Percentiles rank a stretch among this genome's conserved stretches.
phyloP scores from a whole-genome alignment of 2,113 vertebrate species.

The Formicarius rufipectus region DNA sequence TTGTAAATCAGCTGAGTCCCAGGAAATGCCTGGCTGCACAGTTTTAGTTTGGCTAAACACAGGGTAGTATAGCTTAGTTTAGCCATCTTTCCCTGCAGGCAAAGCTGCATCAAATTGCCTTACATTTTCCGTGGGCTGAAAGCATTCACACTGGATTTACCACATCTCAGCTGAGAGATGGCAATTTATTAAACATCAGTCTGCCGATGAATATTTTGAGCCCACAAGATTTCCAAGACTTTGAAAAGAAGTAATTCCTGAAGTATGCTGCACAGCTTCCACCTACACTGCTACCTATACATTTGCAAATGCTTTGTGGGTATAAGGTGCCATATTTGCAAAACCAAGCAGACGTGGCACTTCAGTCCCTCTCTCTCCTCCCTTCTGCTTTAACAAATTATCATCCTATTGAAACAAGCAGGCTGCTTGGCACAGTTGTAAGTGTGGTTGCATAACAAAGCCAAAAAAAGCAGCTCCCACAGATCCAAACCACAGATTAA shows the following conservation, averaged over 20 bases:
- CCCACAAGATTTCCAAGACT: constrained; percentile 2
- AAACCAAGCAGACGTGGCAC: constrained; percentile 40
- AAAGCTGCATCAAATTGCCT: background rate
- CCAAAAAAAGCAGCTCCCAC: constrained; percentile 45
- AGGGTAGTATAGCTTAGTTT: background rate
- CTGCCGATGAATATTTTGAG: constrained; percentile 7
- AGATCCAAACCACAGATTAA: constrained; percentile 47
- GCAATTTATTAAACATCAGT: constrained; percentile 39
- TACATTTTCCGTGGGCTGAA: background rate
- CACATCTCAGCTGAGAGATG: constrained; percentile 24
- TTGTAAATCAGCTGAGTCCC: background rate
- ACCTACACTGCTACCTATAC: background rate
- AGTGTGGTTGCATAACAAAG: constrained; percentile 21
- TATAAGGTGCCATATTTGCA: constrained; percentile 2
- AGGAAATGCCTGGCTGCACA: background rate
- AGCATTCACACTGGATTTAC: constrained; percentile 18
- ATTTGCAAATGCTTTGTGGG: constrained; percentile 15
- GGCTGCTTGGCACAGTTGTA: background rate
- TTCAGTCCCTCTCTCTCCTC: background rate
- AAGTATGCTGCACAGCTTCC: background rate
- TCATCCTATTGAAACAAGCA: constrained; percentile 20
- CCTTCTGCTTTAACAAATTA: background rate
- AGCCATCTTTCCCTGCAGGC: background rate
- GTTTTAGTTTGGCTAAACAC: background rate
- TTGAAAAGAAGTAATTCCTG: constrained; percentile 23